Base-by-base conservation (phyloP, 2,888 invertebrate species). In the Teleogryllus oceanicus region DNA sequence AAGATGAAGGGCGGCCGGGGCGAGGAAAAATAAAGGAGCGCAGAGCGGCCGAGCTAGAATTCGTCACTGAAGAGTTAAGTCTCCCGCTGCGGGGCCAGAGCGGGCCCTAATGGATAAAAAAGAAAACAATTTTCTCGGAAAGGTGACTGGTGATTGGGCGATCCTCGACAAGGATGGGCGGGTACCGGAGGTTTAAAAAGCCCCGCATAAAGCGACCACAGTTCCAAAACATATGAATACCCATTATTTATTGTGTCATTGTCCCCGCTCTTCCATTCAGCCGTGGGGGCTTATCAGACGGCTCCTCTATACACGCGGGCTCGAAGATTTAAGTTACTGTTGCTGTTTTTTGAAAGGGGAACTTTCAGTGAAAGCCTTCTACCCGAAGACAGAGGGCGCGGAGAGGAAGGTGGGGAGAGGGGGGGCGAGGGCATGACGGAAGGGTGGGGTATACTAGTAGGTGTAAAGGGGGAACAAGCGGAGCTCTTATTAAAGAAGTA, bases 231-330 rank as follows among this genome's bases (percentile, higher is more conserved):
- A 79, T 79, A 79, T 79, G 37, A 51, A 76, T 74, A 5, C 49
- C 79, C 79, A 79, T 79, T 79, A 79, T 79, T 79, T 77, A 79
- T 79, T 79, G 62, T 79, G 79, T 79, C 79, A 79, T 62, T 79
- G 51, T 79, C 77, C 75, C 75, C 50, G 75, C 20, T 51, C 37
- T 20, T 16, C 49, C 75, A 24, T 50, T 49, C n/a, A 62, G n/a
- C 13, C 62, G 4, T 11, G 13, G 16, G 62, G n/a, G 62, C 62
- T 62, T 62, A 62, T 62, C 62, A 62, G 62, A 82, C 84, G 85
- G 82, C 75, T 37, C 50, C 75, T 62, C 62, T 62, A 62, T 62
- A 62, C 62, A 62, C 62, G 62, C 62, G 62, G 62, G 62, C 62
- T 18, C 62, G 16, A 62, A 62, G 62, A 62, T 62, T 62, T 62